Evolutionary conservation across 2,113 vertebrate species (phyloP).

Genomic region (rat (Rattus norvegicus)): GRCr8 NC_086028.1:79229501-79230000

Average conservation of each 20-base stretch:
- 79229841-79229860: slow-evolving; percentile 51
- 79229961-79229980: neutral
- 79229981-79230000: neutral
- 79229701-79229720: slow-evolving; percentile 62
- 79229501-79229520: neutral
- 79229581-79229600: neutral
- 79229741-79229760: slow-evolving; percentile 49
- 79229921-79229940: neutral
- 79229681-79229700: slow-evolving; percentile 49
- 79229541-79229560: neutral
- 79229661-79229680: neutral
- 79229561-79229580: neutral
- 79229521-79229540: neutral
- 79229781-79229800: slow-evolving; percentile 45
- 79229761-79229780: neutral
- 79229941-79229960: no score
- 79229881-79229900: slow-evolving; percentile 12
- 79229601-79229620: neutral
- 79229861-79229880: neutral
- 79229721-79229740: slow-evolving; percentile 70
- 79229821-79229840: slow-evolving; percentile 65
- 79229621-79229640: neutral
- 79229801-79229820: slow-evolving; percentile 67
- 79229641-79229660: neutral
- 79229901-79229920: neutral